These are phyloP conservation scores for Vombatus ursinus DNA, from an alignment of 2,113 vertebrate species.

Conservation along the genomic window DNA sequence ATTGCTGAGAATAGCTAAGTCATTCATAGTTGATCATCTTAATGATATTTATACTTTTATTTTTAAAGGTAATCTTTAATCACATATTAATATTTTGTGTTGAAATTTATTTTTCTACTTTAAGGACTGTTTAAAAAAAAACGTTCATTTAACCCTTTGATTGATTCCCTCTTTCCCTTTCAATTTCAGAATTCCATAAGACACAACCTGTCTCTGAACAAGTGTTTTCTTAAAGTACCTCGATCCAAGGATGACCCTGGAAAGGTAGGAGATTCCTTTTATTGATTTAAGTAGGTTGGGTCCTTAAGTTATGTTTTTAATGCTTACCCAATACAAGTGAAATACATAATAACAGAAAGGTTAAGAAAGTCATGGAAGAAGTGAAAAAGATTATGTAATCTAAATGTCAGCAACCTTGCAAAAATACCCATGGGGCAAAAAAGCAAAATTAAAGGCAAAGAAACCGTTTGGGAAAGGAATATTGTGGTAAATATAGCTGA, in stretches of 20 bases:
- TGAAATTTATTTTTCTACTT: not conserved
- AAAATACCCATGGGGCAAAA: not conserved
- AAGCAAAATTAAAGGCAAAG: not conserved
- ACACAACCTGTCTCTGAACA: constrained; percentile 95
- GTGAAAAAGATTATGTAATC: not conserved
- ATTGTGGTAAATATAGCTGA: not conserved
- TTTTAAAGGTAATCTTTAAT: not conserved
- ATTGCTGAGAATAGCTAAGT: not conserved
- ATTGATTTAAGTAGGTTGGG: constrained; percentile 50
- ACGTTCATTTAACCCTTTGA: not conserved
- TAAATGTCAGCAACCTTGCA: not conserved
- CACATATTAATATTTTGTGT: not conserved
- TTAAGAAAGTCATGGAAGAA: not conserved
- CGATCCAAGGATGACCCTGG: constrained; percentile 94
- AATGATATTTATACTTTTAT: not conserved
- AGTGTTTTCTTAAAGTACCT: constrained; percentile 96
- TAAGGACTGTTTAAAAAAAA: not conserved
- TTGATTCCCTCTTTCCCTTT: constrained; percentile 64
- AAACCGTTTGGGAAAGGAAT: not conserved
- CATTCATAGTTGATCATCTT: not conserved
- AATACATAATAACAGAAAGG: not conserved
- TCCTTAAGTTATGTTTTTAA: constrained; percentile 23
- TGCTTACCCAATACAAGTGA: not conserved
- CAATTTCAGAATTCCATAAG: constrained; percentile 93
- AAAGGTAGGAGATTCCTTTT: constrained; percentile 89